phyloP scores from a whole-genome alignment of 1,140 invertebrate species.

The Teleopsis dalmanni region DNA sequence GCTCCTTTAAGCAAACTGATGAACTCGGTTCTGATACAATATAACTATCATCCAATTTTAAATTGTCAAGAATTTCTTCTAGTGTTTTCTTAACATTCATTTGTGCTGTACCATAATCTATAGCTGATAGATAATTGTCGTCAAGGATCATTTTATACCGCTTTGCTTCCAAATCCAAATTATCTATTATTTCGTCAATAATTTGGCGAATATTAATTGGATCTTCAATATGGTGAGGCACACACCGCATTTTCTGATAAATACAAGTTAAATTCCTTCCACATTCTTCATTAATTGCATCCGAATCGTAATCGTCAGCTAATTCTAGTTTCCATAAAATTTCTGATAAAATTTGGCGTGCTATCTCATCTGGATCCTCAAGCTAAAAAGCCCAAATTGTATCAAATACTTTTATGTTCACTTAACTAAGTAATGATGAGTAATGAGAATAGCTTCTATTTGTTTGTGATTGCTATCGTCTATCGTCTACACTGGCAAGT shows the following conservation, averaged over 20 bases:
- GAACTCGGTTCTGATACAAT: conserved; percentile 19
- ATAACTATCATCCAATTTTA: conserved; percentile 31
- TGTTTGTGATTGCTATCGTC: too few relatives aligned
- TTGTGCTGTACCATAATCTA: neutral
- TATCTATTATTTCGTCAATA: conserved; percentile 29
- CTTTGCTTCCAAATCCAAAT: conserved; percentile 22
- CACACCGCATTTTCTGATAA: conserved; percentile 29
- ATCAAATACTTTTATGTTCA: neutral
- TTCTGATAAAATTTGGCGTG: conserved; percentile 25
- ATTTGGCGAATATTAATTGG: conserved; percentile 19
- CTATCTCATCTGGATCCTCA: conserved; percentile 20
- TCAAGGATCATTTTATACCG: conserved; percentile 14
- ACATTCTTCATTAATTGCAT: conserved; percentile 13
- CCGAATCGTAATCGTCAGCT: conserved; percentile 20
- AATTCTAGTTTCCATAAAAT: conserved; percentile 29
- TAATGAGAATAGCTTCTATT: too few relatives aligned
- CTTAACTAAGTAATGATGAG: too few relatives aligned
- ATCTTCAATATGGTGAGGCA: conserved; percentile 10
- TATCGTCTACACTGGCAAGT: too few relatives aligned
- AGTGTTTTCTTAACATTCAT: conserved; percentile 18
- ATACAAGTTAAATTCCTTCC: conserved; percentile 26
- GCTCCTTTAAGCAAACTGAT: conserved; percentile 27
- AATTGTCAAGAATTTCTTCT: conserved; percentile 16
- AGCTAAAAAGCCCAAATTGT: neutral
- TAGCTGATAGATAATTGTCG: neutral